phyloP scores from a whole-genome alignment of 2,797 vertebrate species.

The Epinephelus coioides region DNA sequence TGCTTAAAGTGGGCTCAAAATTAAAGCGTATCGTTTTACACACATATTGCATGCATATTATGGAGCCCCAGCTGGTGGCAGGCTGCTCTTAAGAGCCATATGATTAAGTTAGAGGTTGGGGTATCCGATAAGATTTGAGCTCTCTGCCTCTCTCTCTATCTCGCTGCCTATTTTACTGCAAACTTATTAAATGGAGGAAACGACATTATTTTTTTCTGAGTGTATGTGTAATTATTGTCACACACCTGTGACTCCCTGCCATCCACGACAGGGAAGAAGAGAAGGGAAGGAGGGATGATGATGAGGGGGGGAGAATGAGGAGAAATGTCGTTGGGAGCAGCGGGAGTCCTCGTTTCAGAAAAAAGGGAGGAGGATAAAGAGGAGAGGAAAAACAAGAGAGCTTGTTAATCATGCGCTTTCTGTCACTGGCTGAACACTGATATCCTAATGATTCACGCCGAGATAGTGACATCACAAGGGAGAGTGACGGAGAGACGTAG shows the following conservation, averaged over 20 bases:
- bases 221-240: constrained; percentile 96
- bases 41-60: constrained; percentile 99
- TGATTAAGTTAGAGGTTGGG: constrained; percentile 99
- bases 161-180: constrained; percentile 95
- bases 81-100: constrained; percentile 99
- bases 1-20: constrained; percentile 97
- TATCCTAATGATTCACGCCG: constrained; percentile 86
- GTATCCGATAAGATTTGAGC: constrained; percentile 96
- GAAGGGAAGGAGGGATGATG: constrained; percentile 77
- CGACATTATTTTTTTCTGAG: constrained; percentile 92
- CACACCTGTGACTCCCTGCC: constrained; percentile 97
- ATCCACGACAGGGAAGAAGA: constrained; percentile 83
- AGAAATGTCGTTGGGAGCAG: constrained; percentile 84
- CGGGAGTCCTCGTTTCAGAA: constrained; percentile 85
- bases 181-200: constrained; percentile 99
- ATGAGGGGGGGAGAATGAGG: constrained; percentile 63
- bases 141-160: constrained; percentile 83
- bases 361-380: constrained; percentile 77
- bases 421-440: constrained; percentile 86
- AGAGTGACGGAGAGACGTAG: constrained; percentile 65
- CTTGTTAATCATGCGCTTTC: constrained; percentile 87
- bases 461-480: constrained; percentile 81
- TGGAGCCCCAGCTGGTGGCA: constrained; percentile 96
- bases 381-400: constrained; percentile 81
- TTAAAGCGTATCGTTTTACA: constrained; percentile 99